Base-by-base conservation (phyloP, 2,113 vertebrate species). In the Macrotus californicus region DNA sequence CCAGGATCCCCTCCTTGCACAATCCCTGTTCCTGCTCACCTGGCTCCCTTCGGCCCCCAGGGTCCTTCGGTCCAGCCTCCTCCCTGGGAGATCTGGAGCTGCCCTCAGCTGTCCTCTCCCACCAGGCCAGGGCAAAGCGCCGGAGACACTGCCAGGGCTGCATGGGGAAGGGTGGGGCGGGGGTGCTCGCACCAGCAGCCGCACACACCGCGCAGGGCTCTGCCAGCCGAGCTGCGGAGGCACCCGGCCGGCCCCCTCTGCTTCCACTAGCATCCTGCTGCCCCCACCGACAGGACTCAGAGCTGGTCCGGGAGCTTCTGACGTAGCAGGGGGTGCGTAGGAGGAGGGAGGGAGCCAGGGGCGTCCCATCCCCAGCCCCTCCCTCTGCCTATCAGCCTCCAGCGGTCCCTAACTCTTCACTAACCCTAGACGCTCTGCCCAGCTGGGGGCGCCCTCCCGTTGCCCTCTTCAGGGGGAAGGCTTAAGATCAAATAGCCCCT, bases 101-200 rank as follows among this genome's bases (percentile, higher is more conserved):
- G 96, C 97, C 97, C 96, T 97, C 97, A 3, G 97, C 97, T 6
- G 97, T 97, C 95, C 97, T 92, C 97, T 97, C 97, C 97, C 97
- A 97, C 97, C 97, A 97, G 89, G 97, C 97, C 96, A 97, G 97
- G 96, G 97, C 97, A 75, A 97, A 97, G 73, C 97, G 97, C 94
- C 97, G 97, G 54, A 97, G 97, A 93, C 97, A 97, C 96, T 97
- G 97, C 97, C 97, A 97, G 94, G 97, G 97, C 96, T 97, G 97
- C 97, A 97, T 97, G 97, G 86, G 96, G 94, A 94, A 93, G 95
- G 43, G 54, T 87, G 96, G 96, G 96, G 92, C 91, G 39, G 88
- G 88, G 96, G 96, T 86, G 67, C 88, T 88, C 88, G 66, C 84
- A 70, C 85, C 24, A 54, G 92, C 88, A 89, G 96, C 97, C 39